These are phyloP conservation scores for Eulemur rufifrons DNA, from an alignment of 2,113 vertebrate species.

Conservation along the genomic window DNA sequence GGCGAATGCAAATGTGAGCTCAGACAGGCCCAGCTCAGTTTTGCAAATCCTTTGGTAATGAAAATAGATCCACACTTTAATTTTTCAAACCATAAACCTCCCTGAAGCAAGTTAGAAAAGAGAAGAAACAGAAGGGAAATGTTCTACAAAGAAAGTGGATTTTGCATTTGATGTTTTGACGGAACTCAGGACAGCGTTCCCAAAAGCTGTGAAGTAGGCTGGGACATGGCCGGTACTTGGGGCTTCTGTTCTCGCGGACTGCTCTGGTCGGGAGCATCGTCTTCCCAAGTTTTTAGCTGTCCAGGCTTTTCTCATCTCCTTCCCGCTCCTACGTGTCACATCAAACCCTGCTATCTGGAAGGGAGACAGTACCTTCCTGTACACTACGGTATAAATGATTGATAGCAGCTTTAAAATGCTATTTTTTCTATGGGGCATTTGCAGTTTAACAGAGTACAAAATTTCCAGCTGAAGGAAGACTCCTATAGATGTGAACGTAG, in stretches of 20 bases:
- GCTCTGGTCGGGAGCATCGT: background rate
- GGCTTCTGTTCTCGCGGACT: background rate
- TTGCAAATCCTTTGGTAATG: conserved; percentile 80
- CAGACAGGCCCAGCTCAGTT: conserved; percentile 76
- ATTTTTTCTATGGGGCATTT: conserved; percentile 59
- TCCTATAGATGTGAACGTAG: background rate
- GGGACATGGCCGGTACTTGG: background rate
- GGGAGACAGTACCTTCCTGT: background rate
- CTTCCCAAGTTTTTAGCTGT: background rate
- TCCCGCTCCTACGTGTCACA: background rate
- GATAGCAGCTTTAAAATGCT: conserved; percentile 49
- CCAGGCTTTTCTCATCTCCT: background rate
- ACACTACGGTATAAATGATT: conserved; percentile 55
- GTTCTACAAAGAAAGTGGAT: conserved; percentile 74
- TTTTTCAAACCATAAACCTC: conserved; percentile 79
- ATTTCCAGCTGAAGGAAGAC: conserved; percentile 37
- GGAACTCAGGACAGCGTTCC: conserved; percentile 49
- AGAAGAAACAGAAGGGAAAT: conserved; percentile 77
- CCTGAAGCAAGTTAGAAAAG: conserved; percentile 81
- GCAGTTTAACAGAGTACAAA: conserved; percentile 60
- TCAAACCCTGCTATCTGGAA: background rate
- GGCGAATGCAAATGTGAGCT: conserved; percentile 82
- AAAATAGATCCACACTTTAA: conserved; percentile 80
- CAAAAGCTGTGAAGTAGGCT: background rate
- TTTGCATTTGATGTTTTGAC: conserved; percentile 79